phyloP scores from a whole-genome alignment of 1,140 invertebrate species.

The Temnothorax curvispinosus region DNA sequence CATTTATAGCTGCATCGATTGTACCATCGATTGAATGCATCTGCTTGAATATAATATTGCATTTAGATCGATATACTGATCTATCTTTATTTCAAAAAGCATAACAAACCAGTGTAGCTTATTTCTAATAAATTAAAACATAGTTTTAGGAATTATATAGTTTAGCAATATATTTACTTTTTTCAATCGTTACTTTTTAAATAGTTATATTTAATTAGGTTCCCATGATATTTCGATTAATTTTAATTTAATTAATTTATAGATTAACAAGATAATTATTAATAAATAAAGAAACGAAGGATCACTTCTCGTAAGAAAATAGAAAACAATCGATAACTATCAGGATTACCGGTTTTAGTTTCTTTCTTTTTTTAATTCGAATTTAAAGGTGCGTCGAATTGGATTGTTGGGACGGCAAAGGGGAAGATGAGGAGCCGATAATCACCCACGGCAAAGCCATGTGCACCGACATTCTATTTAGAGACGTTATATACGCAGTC shows the following conservation, averaged over 20 bases:
- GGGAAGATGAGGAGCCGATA: conserved; percentile 98
- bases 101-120: not conserved
- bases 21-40: not conserved
- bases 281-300: not conserved
- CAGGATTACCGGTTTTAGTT: not conserved
- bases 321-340: not conserved
- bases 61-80: conserved; percentile 23
- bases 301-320: not conserved
- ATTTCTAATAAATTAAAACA: not conserved
- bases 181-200: not conserved
- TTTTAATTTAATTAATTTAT: conserved; percentile 1
- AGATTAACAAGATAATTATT: not conserved
- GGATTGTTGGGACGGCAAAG: conserved; percentile 99
- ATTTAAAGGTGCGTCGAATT: conserved; percentile 96
- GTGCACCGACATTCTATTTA: conserved; percentile 99
- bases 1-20: conserved; percentile 38
- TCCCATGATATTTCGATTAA: not conserved
- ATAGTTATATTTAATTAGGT: not conserved
- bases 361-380: not conserved
- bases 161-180: not conserved
- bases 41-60: conserved; percentile 1
- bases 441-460: conserved; percentile 99
- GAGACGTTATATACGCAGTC: conserved; percentile 99
- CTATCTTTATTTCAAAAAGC: not conserved
- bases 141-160: not conserved